Evolutionary conservation across 92 coral and sea anemone species (phyloP).

Genomic region (Palythoa grandiflora): DNA sequence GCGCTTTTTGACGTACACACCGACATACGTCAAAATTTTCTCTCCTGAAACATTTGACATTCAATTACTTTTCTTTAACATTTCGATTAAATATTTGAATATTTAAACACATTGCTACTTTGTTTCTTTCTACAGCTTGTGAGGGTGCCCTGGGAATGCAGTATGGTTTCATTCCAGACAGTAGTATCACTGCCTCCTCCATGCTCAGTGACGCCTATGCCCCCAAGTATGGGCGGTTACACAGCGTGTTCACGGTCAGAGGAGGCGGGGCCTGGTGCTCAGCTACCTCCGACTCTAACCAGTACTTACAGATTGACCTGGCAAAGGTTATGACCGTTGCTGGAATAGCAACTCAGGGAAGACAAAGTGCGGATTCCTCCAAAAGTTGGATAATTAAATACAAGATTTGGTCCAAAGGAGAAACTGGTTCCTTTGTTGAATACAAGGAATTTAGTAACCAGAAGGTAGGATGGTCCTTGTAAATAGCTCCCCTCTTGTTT

Average conservation of each 20-base stretch:
- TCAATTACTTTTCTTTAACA: neutral
- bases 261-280: slow-evolving; percentile 93
- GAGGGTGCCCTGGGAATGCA: slow-evolving; percentile 77
- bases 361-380: slow-evolving; percentile 61
- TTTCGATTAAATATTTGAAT: neutral
- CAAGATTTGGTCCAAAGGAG: slow-evolving; percentile 70
- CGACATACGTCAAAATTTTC: too few species aligned
- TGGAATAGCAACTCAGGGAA: slow-evolving; percentile 87
- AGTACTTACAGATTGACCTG: slow-evolving; percentile 80
- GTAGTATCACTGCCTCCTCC: slow-evolving; percentile 71
- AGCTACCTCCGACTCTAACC: slow-evolving; percentile 57
- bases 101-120: neutral
- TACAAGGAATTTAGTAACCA: slow-evolving; percentile 74
- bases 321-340: slow-evolving; percentile 72
- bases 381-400: slow-evolving; percentile 76
- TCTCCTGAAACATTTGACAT: too few species aligned
- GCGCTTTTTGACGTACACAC: too few species aligned
- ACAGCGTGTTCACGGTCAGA: slow-evolving; percentile 67
- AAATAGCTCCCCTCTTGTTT: neutral
- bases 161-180: slow-evolving; percentile 67
- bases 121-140: slow-evolving; percentile 65
- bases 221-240: slow-evolving; percentile 76
- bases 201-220: slow-evolving; percentile 50
- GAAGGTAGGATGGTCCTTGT: slow-evolving; percentile 47
- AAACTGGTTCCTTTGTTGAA: slow-evolving; percentile 63